phyloP scores from a whole-genome alignment of 2,888 invertebrate species.

The Nomada fabriciana region DNA sequence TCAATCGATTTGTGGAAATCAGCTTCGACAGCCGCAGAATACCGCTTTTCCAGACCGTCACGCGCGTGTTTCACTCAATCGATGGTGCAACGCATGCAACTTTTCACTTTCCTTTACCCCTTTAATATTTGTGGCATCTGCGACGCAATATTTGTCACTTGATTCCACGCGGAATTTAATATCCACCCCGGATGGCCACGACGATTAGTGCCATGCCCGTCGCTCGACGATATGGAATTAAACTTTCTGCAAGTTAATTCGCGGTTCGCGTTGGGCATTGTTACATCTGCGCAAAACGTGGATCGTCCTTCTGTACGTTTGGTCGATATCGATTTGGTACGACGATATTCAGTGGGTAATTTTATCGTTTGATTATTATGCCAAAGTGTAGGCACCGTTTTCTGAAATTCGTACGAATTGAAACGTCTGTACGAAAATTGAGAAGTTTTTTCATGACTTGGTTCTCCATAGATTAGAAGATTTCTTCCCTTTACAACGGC shows the following conservation, averaged over 20 bases:
- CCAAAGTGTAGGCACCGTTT: too few relatives aligned
- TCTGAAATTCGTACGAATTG: too few relatives aligned
- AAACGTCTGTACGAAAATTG: too few relatives aligned
- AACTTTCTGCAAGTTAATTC: conserved; percentile 38
- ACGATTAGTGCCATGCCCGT: conserved; percentile 37
- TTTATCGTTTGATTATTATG: not conserved
- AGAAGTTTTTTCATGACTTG: too few relatives aligned
- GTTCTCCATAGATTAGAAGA: too few relatives aligned
- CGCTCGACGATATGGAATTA: conserved; percentile 24
- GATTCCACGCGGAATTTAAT: conserved; percentile 32
- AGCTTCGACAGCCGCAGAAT: conserved; percentile 25
- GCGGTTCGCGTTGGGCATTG: conserved; percentile 30
- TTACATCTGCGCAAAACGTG: not conserved
- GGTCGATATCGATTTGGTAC: conserved; percentile 3
- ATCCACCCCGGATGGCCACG: conserved; percentile 20
- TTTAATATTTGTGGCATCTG: not conserved
- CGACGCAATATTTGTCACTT: conserved; percentile 16
- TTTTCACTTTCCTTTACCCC: too few relatives aligned
- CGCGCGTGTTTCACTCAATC: conserved; percentile 15
- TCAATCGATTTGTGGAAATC: conserved; percentile 35
- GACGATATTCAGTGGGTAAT: not conserved
- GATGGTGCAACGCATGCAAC: not conserved
- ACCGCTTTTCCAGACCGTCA: conserved; percentile 8
- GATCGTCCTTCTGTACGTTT: not conserved
- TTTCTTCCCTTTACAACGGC: too few relatives aligned